Evolutionary conservation across 2,113 vertebrate genomes (phyloP).

Genomic region (Pelobates fuscus): DNA sequence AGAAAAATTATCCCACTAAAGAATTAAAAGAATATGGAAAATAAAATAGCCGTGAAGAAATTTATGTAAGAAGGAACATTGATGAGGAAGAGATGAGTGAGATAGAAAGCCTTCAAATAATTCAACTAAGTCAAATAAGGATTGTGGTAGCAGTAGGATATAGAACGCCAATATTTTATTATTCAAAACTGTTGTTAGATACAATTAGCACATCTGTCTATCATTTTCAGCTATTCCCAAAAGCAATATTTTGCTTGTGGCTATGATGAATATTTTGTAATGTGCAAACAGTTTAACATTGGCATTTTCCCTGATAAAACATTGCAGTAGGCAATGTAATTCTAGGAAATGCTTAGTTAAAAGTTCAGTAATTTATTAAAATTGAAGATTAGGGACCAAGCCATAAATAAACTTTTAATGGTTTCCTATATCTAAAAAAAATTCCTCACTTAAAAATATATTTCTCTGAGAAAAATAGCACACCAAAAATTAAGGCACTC

Average conservation of each 20-base stretch:
- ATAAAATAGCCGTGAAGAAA: too few species aligned
- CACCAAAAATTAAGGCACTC: too few species aligned
- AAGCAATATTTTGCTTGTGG: conserved; percentile 36
- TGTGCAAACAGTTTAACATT: conserved; percentile 33
- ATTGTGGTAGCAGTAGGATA: conserved; percentile 6
- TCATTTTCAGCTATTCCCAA: conserved; percentile 32
- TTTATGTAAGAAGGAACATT: too few species aligned
- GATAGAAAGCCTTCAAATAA: background rate
- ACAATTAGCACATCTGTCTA: conserved; percentile 47
- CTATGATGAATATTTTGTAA: conserved; percentile 34
- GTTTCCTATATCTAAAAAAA: too few species aligned
- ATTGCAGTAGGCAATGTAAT: background rate
- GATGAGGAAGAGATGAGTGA: too few species aligned
- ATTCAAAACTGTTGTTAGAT: conserved; percentile 47
- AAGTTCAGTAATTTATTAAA: conserved; percentile 21
- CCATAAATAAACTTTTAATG: conserved; percentile 1
- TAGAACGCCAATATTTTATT: conserved; percentile 32
- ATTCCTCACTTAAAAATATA: too few species aligned
- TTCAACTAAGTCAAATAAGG: conserved; percentile 30
- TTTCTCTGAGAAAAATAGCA: too few species aligned
- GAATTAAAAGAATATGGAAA: too few species aligned
- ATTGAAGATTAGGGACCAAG: background rate
- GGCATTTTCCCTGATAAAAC: conserved; percentile 27
- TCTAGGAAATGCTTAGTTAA: conserved; percentile 21
- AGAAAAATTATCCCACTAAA: too few species aligned